Percentiles rank a stretch among this genome's conserved stretches.
Evolutionary conservation across 2,797 vertebrate species (phyloP).

Genomic region (Chelidonichthys spinosus): DNA sequence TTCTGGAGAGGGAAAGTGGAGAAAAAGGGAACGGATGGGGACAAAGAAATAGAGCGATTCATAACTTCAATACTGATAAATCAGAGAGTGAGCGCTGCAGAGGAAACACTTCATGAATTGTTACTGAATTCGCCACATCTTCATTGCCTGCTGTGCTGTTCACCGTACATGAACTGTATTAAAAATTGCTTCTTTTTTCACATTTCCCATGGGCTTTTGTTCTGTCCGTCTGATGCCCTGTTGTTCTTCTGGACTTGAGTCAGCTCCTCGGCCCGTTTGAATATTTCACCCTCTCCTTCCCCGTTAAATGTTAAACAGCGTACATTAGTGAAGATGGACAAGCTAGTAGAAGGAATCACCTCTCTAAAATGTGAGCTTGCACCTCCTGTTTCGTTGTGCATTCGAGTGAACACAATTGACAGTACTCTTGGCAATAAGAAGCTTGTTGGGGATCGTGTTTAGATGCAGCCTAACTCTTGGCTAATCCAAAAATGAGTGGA

Average conservation of each 20-base stretch:
- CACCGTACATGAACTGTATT: slow-evolving; percentile 36
- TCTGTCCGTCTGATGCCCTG: not conserved
- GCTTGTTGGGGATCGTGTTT: not conserved
- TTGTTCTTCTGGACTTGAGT: slow-evolving; percentile 16
- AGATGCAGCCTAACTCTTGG: too few relatives aligned
- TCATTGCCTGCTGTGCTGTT: slow-evolving; percentile 22
- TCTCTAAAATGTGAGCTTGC: not conserved
- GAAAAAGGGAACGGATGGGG: slow-evolving; percentile 1
- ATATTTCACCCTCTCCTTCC: slow-evolving; percentile 19
- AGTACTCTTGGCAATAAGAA: not conserved
- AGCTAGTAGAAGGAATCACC: not conserved
- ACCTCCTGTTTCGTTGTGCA: not conserved
- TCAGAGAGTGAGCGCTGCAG: not conserved
- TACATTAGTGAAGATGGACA: slow-evolving; percentile 5
- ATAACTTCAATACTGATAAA: slow-evolving; percentile 46
- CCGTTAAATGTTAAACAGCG: slow-evolving; percentile 34
- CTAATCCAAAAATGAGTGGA: not conserved
- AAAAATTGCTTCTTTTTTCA: slow-evolving; percentile 2
- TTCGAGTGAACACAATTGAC: not conserved
- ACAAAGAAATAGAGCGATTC: slow-evolving; percentile 23
- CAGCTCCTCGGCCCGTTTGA: slow-evolving; percentile 10
- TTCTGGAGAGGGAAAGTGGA: slow-evolving; percentile 3
- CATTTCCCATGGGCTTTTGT: not conserved
- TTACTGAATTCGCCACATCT: slow-evolving; percentile 34
- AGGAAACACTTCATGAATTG: slow-evolving; percentile 37